These are phyloP conservation scores for Acronicta leporina DNA, from an alignment of 2,888 invertebrate species.

Conservation along the genomic window DNA sequence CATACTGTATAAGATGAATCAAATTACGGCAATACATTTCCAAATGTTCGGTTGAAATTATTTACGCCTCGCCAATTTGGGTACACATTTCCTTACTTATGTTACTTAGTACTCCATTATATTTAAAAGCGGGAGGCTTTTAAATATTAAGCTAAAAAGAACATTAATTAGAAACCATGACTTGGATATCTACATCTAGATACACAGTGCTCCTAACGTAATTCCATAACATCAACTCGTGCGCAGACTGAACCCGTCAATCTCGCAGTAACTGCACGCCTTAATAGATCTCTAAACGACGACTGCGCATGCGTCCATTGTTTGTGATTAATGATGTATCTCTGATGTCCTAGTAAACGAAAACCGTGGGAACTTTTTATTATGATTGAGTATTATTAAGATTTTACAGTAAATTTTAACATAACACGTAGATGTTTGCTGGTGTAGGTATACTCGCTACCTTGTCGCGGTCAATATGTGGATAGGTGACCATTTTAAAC, in stretches of 20 bases:
- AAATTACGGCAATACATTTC: not conserved
- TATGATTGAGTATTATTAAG: not conserved
- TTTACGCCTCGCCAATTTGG: not conserved
- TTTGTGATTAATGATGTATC: conserved; percentile 63
- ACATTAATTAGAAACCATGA: not conserved
- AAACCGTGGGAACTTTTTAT: conserved; percentile 50
- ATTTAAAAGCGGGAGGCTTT: too few species aligned
- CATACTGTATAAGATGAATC: too few species aligned
- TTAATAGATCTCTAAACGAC: conserved; percentile 56
- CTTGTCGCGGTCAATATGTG: too few species aligned
- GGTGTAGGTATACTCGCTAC: too few species aligned
- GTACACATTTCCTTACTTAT: not conserved
- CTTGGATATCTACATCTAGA: conserved; percentile 9
- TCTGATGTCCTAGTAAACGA: conserved; percentile 33
- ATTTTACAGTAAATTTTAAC: not conserved
- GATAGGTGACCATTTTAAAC: too few species aligned
- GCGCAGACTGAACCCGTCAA: conserved; percentile 52
- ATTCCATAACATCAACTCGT: conserved; percentile 47
- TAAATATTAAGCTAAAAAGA: conserved; percentile 11
- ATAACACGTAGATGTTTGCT: too few species aligned
- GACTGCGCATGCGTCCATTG: conserved; percentile 59
- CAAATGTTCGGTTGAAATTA: not conserved
- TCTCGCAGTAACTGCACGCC: conserved; percentile 52
- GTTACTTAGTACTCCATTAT: too few species aligned
- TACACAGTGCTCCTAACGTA: conserved; percentile 30